A percentile compares a stretch with the other conserved stretches of the same genome.
Conservation (phyloP, 2,888 invertebrate genomes). For the Tiliacea aurago region DNA sequence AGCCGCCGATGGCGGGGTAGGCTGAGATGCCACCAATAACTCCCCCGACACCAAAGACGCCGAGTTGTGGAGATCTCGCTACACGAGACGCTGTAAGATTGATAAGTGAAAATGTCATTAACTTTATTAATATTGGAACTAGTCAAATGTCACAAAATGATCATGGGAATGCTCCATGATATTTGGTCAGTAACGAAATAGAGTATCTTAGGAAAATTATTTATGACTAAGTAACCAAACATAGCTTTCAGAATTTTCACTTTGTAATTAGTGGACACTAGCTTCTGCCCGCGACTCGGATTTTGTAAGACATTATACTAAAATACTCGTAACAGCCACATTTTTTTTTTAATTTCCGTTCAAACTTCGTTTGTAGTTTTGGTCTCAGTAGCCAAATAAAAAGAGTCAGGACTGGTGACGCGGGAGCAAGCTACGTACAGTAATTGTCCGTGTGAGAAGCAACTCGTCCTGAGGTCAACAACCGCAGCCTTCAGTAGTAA, state of each 20-base stretch:
- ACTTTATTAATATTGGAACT: background rate
- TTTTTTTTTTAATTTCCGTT: too few species aligned
- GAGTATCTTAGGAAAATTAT: background rate
- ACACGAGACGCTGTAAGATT: constrained; percentile 38
- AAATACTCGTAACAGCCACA: background rate
- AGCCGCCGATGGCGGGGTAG: constrained; percentile 21
- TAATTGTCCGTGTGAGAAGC: too few species aligned
- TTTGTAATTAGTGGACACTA: background rate
- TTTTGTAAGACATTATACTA: background rate
- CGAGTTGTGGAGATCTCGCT: constrained; percentile 40
- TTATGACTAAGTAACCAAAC: background rate
- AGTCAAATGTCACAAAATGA: background rate
- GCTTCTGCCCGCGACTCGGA: background rate
- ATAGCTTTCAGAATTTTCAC: background rate
- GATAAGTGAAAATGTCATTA: background rate
- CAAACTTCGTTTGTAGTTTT: too few species aligned
- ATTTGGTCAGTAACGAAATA: background rate
- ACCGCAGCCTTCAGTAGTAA: background rate
- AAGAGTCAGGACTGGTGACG: too few species aligned
- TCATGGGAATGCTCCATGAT: background rate
- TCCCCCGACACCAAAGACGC: constrained; percentile 41
- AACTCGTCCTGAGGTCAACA: background rate
- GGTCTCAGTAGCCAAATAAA: too few species aligned
- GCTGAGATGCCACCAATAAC: constrained; percentile 37
- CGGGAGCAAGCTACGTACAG: too few species aligned